Percentiles rank a stretch among this genome's conserved stretches.
phyloP scores from a whole-genome alignment of 1,140 invertebrate species.

The Colletes gigas region DNA sequence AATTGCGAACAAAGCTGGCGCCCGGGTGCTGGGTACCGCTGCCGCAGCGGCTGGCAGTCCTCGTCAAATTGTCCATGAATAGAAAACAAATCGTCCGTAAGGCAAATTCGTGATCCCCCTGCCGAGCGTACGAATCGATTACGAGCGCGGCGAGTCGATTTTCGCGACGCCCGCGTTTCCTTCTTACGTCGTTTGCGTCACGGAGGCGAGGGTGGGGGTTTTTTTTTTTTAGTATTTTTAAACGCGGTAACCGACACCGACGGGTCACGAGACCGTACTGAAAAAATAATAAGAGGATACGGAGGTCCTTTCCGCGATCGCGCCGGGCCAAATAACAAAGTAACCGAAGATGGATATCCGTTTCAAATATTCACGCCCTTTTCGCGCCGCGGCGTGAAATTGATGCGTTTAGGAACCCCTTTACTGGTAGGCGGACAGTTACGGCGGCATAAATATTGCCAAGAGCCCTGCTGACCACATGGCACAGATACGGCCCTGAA shows the following conservation, averaged over 20 bases:
- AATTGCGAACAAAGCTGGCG: slow-evolving; percentile 74
- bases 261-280: background rate
- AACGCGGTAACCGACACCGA: slow-evolving; percentile 1
- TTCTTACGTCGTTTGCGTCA: background rate
- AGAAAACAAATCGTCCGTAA: slow-evolving; percentile 75
- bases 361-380: slow-evolving; percentile 81
- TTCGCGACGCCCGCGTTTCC: slow-evolving; percentile 1
- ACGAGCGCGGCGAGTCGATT: slow-evolving; percentile 37
- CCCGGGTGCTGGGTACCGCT: slow-evolving; percentile 14
- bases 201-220: background rate
- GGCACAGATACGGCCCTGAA: slow-evolving; percentile 69
- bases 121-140: slow-evolving; percentile 55
- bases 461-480: slow-evolving; percentile 77
- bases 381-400: slow-evolving; percentile 78
- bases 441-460: slow-evolving; percentile 79
- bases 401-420: slow-evolving; percentile 80
- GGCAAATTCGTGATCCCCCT: slow-evolving; percentile 53
- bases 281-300: slow-evolving; percentile 53
- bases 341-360: slow-evolving; percentile 80
- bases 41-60: slow-evolving; percentile 46
- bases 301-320: slow-evolving; percentile 53
- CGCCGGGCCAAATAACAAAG: slow-evolving; percentile 73
- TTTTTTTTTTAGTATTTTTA: background rate
- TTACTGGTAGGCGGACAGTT: slow-evolving; percentile 80
- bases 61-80: slow-evolving; percentile 78